These are phyloP conservation scores for Paramormyrops hopkinsi DNA, from an alignment of 2,797 vertebrate genomes.

Conservation along the genomic window DNA sequence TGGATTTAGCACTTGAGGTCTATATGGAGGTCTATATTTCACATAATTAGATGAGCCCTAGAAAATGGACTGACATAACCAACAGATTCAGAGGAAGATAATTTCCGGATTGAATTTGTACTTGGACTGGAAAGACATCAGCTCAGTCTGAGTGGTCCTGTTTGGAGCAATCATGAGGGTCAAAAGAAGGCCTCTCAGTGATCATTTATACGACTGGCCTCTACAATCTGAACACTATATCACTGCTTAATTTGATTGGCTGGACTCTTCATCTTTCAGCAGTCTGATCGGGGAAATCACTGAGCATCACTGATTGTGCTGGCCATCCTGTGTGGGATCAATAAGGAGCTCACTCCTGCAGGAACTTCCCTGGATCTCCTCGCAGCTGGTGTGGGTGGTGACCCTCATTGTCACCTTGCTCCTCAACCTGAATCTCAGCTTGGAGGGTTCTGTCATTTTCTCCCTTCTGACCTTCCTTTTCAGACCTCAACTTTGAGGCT, in stretches of 20 bases:
- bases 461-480: not conserved
- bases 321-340: not conserved
- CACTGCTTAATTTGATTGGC: not conserved
- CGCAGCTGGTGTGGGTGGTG: not conserved
- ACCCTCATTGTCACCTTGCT: not conserved
- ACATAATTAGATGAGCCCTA: not conserved
- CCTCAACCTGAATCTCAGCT: not conserved
- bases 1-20: not conserved
- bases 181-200: not conserved
- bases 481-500: not conserved
- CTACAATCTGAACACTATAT: not conserved
- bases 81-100: not conserved
- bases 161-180: slow-evolving; percentile 15
- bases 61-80: not conserved
- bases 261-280: not conserved
- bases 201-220: not conserved
- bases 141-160: not conserved
- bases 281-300: not conserved
- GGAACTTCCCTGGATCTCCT: not conserved
- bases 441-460: not conserved
- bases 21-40: not conserved
- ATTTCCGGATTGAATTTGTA: not conserved
- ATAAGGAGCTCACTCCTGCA: not conserved
- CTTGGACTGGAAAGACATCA: not conserved
- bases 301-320: not conserved